Conservation (phyloP, 2,888 invertebrate genomes). For the Nomada hirtipes region DNA sequence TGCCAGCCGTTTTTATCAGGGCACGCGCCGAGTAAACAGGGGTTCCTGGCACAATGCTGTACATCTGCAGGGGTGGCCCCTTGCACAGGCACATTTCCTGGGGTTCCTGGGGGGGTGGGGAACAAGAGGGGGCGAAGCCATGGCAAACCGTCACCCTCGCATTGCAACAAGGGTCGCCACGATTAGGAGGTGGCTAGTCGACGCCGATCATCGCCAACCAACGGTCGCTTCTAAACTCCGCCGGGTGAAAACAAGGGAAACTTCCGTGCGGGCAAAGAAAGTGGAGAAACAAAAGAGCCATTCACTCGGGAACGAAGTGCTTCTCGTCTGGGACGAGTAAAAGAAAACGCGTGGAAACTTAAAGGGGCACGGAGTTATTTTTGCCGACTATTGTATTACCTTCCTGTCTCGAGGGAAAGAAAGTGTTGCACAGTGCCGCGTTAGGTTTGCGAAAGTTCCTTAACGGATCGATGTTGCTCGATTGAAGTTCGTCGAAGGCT, state of each 20-base stretch:
- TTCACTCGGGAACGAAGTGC: background rate
- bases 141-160: constrained; percentile 65
- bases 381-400: background rate
- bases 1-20: constrained; percentile 52
- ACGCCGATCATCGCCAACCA: constrained; percentile 53
- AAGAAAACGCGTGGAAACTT: background rate
- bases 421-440: background rate
- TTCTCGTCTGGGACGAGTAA: background rate
- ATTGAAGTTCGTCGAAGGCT: background rate
- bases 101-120: constrained; percentile 24
- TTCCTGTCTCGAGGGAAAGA: too few relatives aligned
- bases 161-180: constrained; percentile 34
- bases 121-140: constrained; percentile 45
- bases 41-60: constrained; percentile 64
- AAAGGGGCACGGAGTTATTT: constrained; percentile 23
- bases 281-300: constrained; percentile 7
- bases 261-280: background rate
- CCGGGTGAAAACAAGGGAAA: background rate
- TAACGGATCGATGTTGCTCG: constrained; percentile 7
- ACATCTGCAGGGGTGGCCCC: constrained; percentile 56
- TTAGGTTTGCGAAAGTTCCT: background rate
- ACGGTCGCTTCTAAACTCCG: constrained; percentile 41
- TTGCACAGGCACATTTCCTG: constrained; percentile 47
- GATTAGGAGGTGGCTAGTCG: constrained; percentile 54
- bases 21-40: constrained; percentile 69